phyloP scores from a whole-genome alignment of 1,140 invertebrate genomes.

The Drosophila mauritiana region DNA sequence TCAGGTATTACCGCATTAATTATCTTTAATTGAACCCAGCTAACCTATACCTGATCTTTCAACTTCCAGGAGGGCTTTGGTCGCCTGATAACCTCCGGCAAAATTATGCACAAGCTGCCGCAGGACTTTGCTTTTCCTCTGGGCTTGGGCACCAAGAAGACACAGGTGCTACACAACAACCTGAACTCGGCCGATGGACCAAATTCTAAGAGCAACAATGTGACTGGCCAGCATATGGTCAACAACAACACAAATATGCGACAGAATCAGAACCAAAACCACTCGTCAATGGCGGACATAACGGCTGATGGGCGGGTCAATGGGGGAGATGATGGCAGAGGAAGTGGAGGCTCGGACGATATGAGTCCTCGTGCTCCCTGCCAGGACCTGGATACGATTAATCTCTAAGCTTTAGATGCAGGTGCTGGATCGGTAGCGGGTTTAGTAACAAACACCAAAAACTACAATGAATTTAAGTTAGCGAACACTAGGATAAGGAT shows the following conservation, averaged over 20 bases:
- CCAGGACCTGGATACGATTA: conserved; percentile 88
- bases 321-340: conserved; percentile 19
- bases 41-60: not conserved
- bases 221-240: conserved; percentile 84
- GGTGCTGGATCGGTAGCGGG: conserved; percentile 12
- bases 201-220: conserved; percentile 62
- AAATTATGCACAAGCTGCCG: conserved; percentile 96
- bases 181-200: conserved; percentile 33
- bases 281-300: conserved; percentile 75
- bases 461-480: conserved; percentile 49
- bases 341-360: conserved; percentile 59
- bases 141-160: conserved; percentile 78
- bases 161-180: conserved; percentile 65
- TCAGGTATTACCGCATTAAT: conserved; percentile 59
- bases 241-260: conserved; percentile 64
- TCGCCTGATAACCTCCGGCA: conserved; percentile 98
- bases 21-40: not conserved
- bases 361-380: conserved; percentile 86
- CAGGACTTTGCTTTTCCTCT: conserved; percentile 85
- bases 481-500: not conserved
- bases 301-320: conserved; percentile 40
- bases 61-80: conserved; percentile 95
- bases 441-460: conserved; percentile 63
- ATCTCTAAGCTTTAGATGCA: conserved; percentile 84
- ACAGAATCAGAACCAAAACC: conserved; percentile 71